Evolutionary conservation across 2,113 vertebrate genomes (phyloP), one percentile per base, ranked within the genome.

Genomic region (Sphaerodactylus townsendi): DNA sequence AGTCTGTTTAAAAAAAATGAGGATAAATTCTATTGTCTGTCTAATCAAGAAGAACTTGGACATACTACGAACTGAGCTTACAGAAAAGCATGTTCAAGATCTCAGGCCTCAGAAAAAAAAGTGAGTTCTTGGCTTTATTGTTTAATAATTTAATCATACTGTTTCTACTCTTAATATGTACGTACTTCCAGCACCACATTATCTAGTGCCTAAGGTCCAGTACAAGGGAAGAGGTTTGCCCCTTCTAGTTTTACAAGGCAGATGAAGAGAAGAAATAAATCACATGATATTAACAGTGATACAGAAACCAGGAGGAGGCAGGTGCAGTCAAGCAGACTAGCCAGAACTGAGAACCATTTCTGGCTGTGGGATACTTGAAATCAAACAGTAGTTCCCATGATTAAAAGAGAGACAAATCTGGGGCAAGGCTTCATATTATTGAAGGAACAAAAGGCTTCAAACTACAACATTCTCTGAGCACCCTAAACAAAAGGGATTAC

Each of bases 361-460:
- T 1, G 0, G 65, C 80, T 0, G 0, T 0, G 0, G 85, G 66
- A 90, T 88, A 80, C 79, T 86, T 3, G 0, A 69, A 80, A 41
- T 46, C 66, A 8, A 59, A 93, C 92, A 94, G 90, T 92, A 72
- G 84, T 87, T 62, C 77, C 90, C 85, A 92, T 72, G 87, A 82
- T 53, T 85, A 76, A 5, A 53, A 77, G 86, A 88, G 64, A 80
- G 86, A 85, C 5, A 88, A 93, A 94, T 93, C 84, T 90, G 90
- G 92, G 88, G 81, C 92, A 94, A 90, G 91, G 82, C 23, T 50
- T 86, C 90, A 85, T 90, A 85, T 87, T 87, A 91, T 89, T 90
- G 91, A 93, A 91, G 85, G 70, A 92, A 93, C 92, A 94, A 95
- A 46, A 93, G 85, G 84, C 75, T 83, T 90, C 83, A 92, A 90